phyloP scores from a whole-genome alignment of 2,113 vertebrate species.

The Xenopus borealis region DNA sequence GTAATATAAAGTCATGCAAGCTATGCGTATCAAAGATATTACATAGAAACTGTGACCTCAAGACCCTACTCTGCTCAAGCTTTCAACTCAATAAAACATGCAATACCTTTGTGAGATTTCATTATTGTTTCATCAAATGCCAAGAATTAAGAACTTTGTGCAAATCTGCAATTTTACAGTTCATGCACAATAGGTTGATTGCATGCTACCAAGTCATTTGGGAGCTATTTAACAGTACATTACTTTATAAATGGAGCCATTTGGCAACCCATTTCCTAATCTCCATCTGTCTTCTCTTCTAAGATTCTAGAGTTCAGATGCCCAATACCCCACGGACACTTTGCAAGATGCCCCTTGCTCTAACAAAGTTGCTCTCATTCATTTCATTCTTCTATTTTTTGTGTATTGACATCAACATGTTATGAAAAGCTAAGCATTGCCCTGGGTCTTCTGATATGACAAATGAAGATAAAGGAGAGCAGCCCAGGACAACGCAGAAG shows the following conservation, averaged over 20 bases:
- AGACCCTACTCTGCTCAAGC: too few species aligned
- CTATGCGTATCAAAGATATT: too few species aligned
- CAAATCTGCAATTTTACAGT: background rate
- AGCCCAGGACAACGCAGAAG: too few species aligned
- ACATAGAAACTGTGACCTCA: too few species aligned
- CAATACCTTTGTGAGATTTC: too few species aligned
- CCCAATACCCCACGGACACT: background rate
- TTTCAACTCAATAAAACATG: too few species aligned
- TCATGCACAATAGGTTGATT: constrained; percentile 1
- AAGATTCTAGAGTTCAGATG: constrained; percentile 19
- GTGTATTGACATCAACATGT: background rate
- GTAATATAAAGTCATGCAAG: too few species aligned
- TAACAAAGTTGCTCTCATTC: constrained; percentile 9
- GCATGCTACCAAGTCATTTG: constrained; percentile 4
- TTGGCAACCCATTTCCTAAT: constrained; percentile 16
- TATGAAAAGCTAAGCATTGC: background rate
- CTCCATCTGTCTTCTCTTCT: constrained; percentile 30
- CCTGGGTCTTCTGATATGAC: background rate
- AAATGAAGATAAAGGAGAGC: too few species aligned
- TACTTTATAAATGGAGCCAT: constrained; percentile 21
- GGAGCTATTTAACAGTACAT: constrained; percentile 31
- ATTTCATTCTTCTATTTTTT: background rate
- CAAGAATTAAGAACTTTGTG: background rate
- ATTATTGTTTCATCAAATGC: too few species aligned
- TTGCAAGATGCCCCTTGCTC: background rate